phyloP scores from a whole-genome alignment of 2,113 vertebrate genomes.

The Callorhinus ursinus region DNA sequence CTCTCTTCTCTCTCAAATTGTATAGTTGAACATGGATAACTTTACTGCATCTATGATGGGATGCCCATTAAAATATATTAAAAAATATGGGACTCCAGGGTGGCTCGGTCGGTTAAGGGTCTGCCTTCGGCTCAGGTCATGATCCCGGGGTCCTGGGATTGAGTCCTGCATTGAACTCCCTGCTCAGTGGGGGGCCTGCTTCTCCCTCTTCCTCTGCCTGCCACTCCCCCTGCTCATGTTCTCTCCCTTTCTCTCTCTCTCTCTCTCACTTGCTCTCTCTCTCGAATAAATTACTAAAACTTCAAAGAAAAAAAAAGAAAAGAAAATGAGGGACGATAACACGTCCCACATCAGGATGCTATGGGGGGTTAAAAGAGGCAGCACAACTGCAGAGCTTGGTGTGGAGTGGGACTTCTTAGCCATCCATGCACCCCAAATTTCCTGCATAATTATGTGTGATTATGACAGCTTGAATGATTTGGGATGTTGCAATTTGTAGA shows the following conservation, averaged over 20 bases:
- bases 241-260: too few species aligned
- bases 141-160: too few species aligned
- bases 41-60: not conserved
- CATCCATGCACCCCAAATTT: not conserved
- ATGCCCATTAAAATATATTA: not conserved
- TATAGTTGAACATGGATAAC: not conserved
- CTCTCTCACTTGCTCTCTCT: not conserved
- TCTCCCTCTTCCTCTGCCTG: too few species aligned
- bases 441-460: not conserved
- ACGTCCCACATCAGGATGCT: not conserved
- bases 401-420: not conserved
- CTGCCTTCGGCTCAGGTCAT: too few species aligned
- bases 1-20: not conserved
- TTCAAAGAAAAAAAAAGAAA: not conserved
- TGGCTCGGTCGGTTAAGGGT: too few species aligned
- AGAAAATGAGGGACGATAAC: not conserved
- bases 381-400: not conserved
- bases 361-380: not conserved
- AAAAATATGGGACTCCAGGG: not conserved
- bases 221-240: too few species aligned
- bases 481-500: not conserved
- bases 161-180: too few species aligned
- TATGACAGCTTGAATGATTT: not conserved
- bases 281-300: not conserved
- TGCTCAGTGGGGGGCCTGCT: too few species aligned